Evolutionary conservation across 2,113 vertebrate genomes (phyloP).

Genomic region (Urocynchramus pylzowi): DNA sequence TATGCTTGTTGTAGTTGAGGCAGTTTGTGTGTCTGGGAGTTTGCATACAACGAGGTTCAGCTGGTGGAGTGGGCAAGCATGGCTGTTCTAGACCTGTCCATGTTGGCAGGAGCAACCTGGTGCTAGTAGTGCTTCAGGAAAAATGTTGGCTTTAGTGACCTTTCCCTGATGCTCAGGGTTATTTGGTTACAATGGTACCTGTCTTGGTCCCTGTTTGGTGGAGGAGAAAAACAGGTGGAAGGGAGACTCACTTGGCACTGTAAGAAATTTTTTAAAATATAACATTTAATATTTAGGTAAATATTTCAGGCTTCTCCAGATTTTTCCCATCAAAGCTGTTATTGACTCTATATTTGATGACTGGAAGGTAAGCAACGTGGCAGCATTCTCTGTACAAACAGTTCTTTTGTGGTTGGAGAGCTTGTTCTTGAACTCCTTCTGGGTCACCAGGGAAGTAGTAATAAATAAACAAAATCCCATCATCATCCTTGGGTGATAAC

Average conservation of each 20-base stretch:
- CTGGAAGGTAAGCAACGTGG: background rate
- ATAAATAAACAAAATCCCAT: background rate
- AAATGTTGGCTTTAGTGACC: background rate
- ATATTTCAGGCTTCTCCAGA: background rate
- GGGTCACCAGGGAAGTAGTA: background rate
- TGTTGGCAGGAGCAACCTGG: background rate
- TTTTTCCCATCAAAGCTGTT: background rate
- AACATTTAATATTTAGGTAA: background rate
- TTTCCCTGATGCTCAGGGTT: background rate
- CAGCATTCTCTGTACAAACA: conserved; percentile 30
- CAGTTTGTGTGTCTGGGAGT: background rate
- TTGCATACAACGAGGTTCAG: background rate
- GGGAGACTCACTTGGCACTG: background rate
- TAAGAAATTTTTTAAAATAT: background rate
- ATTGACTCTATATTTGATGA: background rate
- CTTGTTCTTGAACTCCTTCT: background rate
- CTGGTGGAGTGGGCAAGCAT: background rate
- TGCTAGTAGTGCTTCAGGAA: background rate
- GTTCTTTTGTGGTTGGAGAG: background rate
- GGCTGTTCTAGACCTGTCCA: background rate
- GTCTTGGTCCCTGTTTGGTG: background rate
- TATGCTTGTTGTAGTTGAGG: background rate
- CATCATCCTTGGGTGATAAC: background rate
- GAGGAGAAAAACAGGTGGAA: background rate
- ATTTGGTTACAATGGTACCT: background rate